Evolutionary conservation across 1,140 invertebrate genomes (phyloP).

Genomic region (Harlomillsia oculata): DNA sequence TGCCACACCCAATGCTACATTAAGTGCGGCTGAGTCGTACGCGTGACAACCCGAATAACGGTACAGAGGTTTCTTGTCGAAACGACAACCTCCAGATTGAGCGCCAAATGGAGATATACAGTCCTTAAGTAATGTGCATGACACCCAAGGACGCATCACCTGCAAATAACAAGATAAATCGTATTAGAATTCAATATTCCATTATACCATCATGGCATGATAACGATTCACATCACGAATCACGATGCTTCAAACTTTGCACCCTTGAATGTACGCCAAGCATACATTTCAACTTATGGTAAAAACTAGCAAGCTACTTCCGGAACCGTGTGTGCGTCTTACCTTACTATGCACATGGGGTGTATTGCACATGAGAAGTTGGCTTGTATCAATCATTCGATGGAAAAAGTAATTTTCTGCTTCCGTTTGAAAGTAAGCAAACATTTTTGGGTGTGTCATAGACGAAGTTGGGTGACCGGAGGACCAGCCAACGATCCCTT

Average conservation of each 20-base stretch:
- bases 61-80: constrained; percentile 43
- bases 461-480: constrained; percentile 45
- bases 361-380: constrained; percentile 44
- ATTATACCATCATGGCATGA: no score
- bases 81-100: constrained; percentile 43
- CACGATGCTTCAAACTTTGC: no score
- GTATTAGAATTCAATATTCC: background rate
- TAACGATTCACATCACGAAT: no score
- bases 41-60: constrained; percentile 45
- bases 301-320: no score
- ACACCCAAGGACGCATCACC: constrained; percentile 44
- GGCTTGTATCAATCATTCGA: constrained; percentile 43
- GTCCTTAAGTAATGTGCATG: constrained; percentile 43
- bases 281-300: no score
- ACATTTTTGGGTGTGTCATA: constrained; percentile 49
- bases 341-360: constrained; percentile 38
- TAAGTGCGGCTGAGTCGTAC: constrained; percentile 31
- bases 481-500: constrained; percentile 33
- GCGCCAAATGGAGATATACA: constrained; percentile 45
- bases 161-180: background rate
- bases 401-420: constrained; percentile 39
- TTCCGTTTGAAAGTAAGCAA: constrained; percentile 46
- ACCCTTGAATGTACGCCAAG: no score
- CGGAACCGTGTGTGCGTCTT: no score
- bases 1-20: constrained; percentile 31